A percentile compares a stretch with the other conserved stretches of the same genome.
Conservation (phyloP, 92 coral and sea anemone species). For the Palythoa heliodiscus region DNA sequence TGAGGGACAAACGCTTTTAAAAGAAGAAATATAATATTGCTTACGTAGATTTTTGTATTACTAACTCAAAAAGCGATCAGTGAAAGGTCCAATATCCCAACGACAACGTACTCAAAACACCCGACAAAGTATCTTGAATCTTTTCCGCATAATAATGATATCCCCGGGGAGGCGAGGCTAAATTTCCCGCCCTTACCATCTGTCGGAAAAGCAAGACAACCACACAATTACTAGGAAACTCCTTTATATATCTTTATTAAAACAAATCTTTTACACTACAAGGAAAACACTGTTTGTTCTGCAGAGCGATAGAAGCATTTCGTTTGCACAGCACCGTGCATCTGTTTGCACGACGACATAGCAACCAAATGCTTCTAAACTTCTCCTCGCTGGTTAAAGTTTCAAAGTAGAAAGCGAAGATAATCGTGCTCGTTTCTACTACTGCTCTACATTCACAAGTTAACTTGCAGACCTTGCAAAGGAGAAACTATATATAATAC, state of each 20-base stretch:
- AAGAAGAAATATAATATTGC: background rate
- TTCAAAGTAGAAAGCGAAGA: constrained; percentile 11
- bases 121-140: background rate
- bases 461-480: constrained; percentile 39
- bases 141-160: constrained; percentile 18
- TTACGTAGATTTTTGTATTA: background rate
- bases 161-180: constrained; percentile 31
- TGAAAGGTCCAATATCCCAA: constrained; percentile 22
- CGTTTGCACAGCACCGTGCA: constrained; percentile 28
- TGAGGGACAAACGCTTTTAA: background rate
- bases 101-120: background rate
- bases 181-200: constrained; percentile 39
- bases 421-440: background rate
- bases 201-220: constrained; percentile 19
- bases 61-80: background rate
- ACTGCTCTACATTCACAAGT: constrained; percentile 22
- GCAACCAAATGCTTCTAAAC: constrained; percentile 40
- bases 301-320: constrained; percentile 34
- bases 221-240: constrained; percentile 57
- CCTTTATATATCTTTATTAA: constrained; percentile 77
- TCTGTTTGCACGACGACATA: constrained; percentile 8
- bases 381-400: constrained; percentile 16
- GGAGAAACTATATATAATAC: constrained; percentile 56
- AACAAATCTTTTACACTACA: constrained; percentile 75
- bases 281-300: constrained; percentile 23